Evolutionary conservation across 1,140 invertebrate genomes (phyloP).

Genomic region (Heterodera schachtii): DNA sequence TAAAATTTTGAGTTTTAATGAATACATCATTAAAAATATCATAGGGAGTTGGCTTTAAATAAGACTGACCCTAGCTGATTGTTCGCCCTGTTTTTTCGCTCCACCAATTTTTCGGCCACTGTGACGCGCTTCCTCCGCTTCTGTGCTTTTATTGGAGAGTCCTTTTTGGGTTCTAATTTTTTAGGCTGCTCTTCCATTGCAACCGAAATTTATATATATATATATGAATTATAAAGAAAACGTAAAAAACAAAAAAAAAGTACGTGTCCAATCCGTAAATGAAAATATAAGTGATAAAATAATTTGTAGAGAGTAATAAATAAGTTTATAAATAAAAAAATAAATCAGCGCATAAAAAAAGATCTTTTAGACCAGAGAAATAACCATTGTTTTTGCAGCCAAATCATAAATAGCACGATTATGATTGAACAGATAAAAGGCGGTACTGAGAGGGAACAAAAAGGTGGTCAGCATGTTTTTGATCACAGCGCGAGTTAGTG

Average conservation of each 20-base stretch:
- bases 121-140: not conserved
- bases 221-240: not conserved
- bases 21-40: no score
- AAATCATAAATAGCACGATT: conserved; percentile 53
- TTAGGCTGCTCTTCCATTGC: not conserved
- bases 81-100: not conserved
- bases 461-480: conserved; percentile 52
- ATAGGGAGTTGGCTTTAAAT: no score
- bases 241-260: not conserved
- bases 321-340: not conserved
- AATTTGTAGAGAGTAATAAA: not conserved
- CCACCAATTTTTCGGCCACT: not conserved
- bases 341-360: not conserved
- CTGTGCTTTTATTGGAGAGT: not conserved
- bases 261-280: not conserved
- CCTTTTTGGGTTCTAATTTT: not conserved
- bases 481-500: conserved; percentile 46
- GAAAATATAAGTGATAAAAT: not conserved
- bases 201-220: not conserved
- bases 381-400: conserved; percentile 48
- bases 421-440: conserved; percentile 51
- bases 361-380: not conserved
- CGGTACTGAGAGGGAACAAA: conserved; percentile 51
- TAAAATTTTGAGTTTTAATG: not conserved
- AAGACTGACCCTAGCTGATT: not conserved